These are phyloP conservation scores for Tupaia tana DNA, from an alignment of 2,113 vertebrate genomes.

Conservation along the genomic window DNA sequence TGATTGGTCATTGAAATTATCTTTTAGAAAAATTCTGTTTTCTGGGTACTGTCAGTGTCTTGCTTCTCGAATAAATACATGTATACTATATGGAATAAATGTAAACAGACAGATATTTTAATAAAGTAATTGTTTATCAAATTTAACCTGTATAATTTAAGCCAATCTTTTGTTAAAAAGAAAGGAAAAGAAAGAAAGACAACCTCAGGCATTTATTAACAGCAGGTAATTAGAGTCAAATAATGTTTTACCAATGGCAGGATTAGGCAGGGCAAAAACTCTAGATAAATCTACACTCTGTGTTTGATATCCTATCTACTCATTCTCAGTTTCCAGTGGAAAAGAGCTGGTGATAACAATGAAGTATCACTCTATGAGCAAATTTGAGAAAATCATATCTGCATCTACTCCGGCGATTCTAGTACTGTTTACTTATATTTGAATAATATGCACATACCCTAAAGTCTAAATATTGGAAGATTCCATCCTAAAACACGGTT, in stretches of 20 bases:
- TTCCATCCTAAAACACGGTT: not conserved
- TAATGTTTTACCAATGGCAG: constrained; percentile 12
- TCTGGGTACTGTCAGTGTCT: not conserved
- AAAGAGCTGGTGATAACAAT: not conserved
- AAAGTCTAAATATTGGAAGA: constrained; percentile 19
- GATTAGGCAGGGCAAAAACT: constrained; percentile 13
- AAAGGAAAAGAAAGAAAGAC: constrained; percentile 9
- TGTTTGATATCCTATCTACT: not conserved
- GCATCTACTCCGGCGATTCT: not conserved
- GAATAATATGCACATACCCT: not conserved
- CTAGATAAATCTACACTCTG: not conserved
- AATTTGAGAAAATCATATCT: not conserved
- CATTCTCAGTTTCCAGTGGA: not conserved
- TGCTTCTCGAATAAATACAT: constrained; percentile 11
- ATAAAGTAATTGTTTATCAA: constrained; percentile 28
- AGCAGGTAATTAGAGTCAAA: not conserved
- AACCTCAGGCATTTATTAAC: not conserved
- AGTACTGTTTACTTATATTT: not conserved
- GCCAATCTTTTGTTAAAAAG: constrained; percentile 1
- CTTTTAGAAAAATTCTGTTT: not conserved
- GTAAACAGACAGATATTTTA: constrained; percentile 18
- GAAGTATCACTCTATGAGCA: not conserved
- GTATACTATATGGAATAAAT: not conserved
- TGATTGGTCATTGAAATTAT: not conserved
- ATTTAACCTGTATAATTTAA: not conserved